Percentiles rank a stretch among this genome's conserved stretches.
phyloP scores from a whole-genome alignment of 2,888 invertebrate species.

The Brachynemurus nebulosus region DNA sequence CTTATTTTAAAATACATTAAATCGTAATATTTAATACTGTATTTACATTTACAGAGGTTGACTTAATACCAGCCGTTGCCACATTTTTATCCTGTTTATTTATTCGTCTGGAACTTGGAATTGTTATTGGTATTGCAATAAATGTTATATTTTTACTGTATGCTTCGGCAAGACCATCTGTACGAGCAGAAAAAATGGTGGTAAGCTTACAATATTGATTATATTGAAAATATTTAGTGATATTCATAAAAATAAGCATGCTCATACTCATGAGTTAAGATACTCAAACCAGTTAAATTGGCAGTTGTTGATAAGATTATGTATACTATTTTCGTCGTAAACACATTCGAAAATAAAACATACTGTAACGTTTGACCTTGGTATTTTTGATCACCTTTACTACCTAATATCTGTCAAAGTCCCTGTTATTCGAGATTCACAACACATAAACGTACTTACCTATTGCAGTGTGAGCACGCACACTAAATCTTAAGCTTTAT shows the following conservation, averaged over 20 bases:
- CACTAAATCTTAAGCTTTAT: too few relatives aligned
- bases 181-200: slow-evolving; percentile 39
- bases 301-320: too few relatives aligned
- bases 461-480: too few relatives aligned
- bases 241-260: slow-evolving; percentile 1
- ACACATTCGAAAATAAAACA: too few relatives aligned
- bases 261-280: too few relatives aligned
- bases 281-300: too few relatives aligned
- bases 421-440: too few relatives aligned
- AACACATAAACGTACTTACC: too few relatives aligned
- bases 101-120: slow-evolving; percentile 50
- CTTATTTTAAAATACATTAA: background rate
- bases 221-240: background rate
- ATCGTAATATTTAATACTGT: slow-evolving; percentile 6
- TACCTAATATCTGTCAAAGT: too few relatives aligned
- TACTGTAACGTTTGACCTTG: too few relatives aligned
- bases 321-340: too few relatives aligned
- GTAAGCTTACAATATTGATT: slow-evolving; percentile 28
- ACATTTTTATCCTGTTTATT: slow-evolving; percentile 52
- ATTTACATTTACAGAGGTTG: slow-evolving; percentile 46
- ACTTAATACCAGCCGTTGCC: slow-evolving; percentile 46
- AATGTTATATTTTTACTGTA: slow-evolving; percentile 47
- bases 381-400: too few relatives aligned
- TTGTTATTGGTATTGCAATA: slow-evolving; percentile 46
- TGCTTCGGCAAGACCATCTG: slow-evolving; percentile 46